phyloP scores from a whole-genome alignment of 2,797 vertebrate species.

The Micromesistius poutassou region DNA sequence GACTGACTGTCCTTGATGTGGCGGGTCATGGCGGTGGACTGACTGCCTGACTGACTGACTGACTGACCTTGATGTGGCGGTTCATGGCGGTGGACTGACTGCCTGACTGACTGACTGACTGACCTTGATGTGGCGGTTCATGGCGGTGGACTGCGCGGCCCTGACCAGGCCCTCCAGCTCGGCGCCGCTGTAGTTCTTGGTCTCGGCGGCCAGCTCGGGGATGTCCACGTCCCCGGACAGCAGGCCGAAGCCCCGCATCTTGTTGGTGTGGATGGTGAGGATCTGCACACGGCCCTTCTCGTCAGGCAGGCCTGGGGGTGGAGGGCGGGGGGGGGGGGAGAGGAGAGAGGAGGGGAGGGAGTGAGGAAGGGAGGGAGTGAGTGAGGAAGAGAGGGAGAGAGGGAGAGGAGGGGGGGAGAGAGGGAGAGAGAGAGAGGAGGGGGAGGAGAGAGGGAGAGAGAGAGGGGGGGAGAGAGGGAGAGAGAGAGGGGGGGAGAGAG shows the following conservation, averaged over 20 bases:
- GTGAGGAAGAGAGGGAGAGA: not conserved
- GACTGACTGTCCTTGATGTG: too few species aligned
- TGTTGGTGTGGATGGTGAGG: slow-evolving; percentile 91
- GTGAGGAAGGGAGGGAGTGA: too few species aligned
- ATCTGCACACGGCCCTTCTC: slow-evolving; percentile 96
- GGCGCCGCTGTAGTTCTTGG: slow-evolving; percentile 97
- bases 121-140: slow-evolving; percentile 99
- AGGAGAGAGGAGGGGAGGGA: not conserved
- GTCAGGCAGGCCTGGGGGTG: slow-evolving; percentile 83
- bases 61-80: too few species aligned
- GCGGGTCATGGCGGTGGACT: slow-evolving; percentile 64
- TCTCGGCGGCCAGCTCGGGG: slow-evolving; percentile 84
- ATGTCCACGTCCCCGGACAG: slow-evolving; percentile 81
- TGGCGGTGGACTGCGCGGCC: slow-evolving; percentile 95
- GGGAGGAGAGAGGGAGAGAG: not conserved
- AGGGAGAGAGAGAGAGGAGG: not conserved
- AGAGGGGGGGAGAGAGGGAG: slow-evolving; percentile 8
- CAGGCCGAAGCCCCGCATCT: slow-evolving; percentile 88
- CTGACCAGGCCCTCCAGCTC: slow-evolving; percentile 94
- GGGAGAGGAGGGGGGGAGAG: not conserved
- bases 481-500: not conserved
- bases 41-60: slow-evolving; percentile 65
- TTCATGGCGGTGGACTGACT: too few species aligned
- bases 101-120: not conserved
- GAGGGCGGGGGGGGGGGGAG: not conserved